Conservation (phyloP, 2,113 vertebrate species). For the Daboia siamensis region DNA sequence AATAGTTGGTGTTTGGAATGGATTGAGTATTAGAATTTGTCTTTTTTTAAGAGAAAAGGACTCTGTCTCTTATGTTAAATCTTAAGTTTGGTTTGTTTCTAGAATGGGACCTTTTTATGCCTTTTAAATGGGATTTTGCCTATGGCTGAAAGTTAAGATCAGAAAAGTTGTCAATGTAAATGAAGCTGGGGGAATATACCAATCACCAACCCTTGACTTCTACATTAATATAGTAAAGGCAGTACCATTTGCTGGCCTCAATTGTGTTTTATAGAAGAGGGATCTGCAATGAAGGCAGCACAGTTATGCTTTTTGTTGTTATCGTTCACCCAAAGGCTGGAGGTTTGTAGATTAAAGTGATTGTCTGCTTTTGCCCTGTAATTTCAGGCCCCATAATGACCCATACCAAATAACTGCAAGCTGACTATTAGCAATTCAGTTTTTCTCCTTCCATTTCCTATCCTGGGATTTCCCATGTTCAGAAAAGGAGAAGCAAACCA, state of each 20-base stretch:
- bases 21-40: background rate
- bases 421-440: background rate
- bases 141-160: background rate
- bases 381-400: background rate
- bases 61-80: background rate
- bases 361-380: background rate
- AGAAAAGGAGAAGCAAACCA: background rate
- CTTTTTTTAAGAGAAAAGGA: background rate
- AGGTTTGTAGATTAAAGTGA: background rate
- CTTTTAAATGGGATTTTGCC: background rate
- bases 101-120: background rate
- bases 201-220: background rate
- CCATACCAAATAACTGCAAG: background rate
- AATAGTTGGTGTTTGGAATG: background rate
- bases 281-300: background rate
- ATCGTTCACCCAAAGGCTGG: background rate
- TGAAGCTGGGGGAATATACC: background rate
- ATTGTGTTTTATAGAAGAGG: background rate
- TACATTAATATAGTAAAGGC: background rate
- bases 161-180: background rate
- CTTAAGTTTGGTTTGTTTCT: background rate
- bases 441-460: background rate
- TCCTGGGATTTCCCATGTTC: background rate
- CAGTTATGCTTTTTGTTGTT: background rate
- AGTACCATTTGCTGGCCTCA: background rate